Base-by-base conservation (phyloP, 2,797 vertebrate genomes). In the Alfaro cultratus region DNA sequence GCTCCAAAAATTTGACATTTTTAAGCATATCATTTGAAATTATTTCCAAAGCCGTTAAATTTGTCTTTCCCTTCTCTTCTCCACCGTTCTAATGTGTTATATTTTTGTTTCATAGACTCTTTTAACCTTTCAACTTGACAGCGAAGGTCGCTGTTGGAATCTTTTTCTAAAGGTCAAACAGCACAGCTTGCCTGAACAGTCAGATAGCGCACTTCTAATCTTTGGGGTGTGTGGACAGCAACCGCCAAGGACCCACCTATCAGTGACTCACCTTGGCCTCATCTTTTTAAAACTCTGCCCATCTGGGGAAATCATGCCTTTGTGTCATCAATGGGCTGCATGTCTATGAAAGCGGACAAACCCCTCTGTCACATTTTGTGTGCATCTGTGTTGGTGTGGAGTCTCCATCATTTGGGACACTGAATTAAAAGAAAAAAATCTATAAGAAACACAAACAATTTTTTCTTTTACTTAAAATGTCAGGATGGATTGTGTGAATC, bases 51-150 rank as follows among this genome's bases (percentile, higher is more conserved):
- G 57, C 49, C 31, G 62, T 71, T 55, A 79, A 11, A 45, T 47
- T 60, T n/a, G 5, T 34, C 53, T n/a, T 80, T 11, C 29, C 34
- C 46, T 62, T 75, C 11, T 29, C 51, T 73, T 9, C 47, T 60
- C 60, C 31, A 23, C 31, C 10, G 18, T 78, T 79, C 43, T 51
- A 72, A 75, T 6, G 21, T 60, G 3, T 64, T 36, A 13, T 13
- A 78, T 11, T 79, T 80, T 85, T 77, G 29, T 71, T 73, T 16
- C 71, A 34, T 15, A 41, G 60, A 72, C 71, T 75, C 70, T 39
- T 86, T 83, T 76, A 83, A 82, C 76, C 51, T 83, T 84, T 79
- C 64, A 82, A 64, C 15, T 12, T 79, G 47, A 79, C 77, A 41
- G 71, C 74, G 51, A 68, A 23, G 79, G 71, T 80, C 57, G 62